A percentile compares a stretch with the other conserved stretches of the same genome.
Conservation (phyloP, 2,797 vertebrate genomes). For the Odontamblyopus rebecca region DNA sequence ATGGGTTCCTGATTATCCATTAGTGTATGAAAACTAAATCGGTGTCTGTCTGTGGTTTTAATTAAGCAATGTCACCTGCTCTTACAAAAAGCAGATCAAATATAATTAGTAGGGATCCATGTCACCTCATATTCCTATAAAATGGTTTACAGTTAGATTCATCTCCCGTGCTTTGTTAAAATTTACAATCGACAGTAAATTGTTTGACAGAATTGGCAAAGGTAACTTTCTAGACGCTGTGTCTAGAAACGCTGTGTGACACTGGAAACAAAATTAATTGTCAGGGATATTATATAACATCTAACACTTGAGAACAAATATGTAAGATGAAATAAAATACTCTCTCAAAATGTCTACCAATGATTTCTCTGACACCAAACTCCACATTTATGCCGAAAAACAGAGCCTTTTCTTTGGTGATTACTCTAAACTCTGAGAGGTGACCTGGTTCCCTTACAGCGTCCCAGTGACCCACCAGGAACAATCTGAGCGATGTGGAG, state of each 20-base stretch:
- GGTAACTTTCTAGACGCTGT: not conserved
- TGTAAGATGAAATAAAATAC: too few relatives aligned
- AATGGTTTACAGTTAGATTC: not conserved
- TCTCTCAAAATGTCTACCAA: constrained; percentile 1
- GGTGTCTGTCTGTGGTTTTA: not conserved
- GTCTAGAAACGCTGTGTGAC: too few relatives aligned
- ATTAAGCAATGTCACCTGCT: not conserved
- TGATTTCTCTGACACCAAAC: constrained; percentile 19
- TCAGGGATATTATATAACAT: too few relatives aligned
- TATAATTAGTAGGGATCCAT: too few relatives aligned
- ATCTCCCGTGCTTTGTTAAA: not conserved
- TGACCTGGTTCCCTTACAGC: constrained; percentile 36
- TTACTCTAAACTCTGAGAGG: constrained; percentile 19
- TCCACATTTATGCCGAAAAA: constrained; percentile 6
- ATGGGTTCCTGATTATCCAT: not conserved
- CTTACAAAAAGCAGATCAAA: not conserved
- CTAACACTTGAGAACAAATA: too few relatives aligned
- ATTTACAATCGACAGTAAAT: not conserved
- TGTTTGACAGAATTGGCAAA: not conserved
- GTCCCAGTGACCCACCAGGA: constrained; percentile 48
- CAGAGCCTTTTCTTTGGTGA: constrained; percentile 16
- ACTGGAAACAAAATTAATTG: too few relatives aligned
- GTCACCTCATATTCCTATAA: not conserved
- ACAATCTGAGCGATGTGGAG: constrained; percentile 30
- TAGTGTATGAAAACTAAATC: not conserved